Evolutionary conservation across 92 coral and sea anemone species (phyloP), one percentile per base, ranked within the genome.

Genomic region (Virgularia gustaviana): DNA sequence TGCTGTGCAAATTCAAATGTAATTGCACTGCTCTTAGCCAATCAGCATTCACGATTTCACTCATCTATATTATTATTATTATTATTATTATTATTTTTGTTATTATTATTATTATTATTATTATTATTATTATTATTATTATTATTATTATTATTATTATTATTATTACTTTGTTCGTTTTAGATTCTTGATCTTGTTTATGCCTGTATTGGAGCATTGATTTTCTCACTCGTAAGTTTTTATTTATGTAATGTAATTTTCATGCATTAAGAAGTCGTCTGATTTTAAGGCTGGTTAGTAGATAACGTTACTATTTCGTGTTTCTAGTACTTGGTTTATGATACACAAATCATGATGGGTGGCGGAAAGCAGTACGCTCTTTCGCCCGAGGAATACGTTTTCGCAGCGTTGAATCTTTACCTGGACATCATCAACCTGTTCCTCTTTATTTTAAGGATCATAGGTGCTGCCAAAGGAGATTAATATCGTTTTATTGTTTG

Each of bases 301-400:
- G n/a, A n/a, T n/a, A 41, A 9, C 9, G 47, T 41, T 41, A 41
- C 47, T 9, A 41, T 41, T 16, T 9, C 47, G 9, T 41, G 47
- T 41, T 86, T 86, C 31, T 78, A 92, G 98, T 92, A 92, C 90
- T 73, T 92, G 65, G 98, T 92, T 83, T 92, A 89, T 37, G 98
- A 92, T 78, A 92, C 98, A 8, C 98, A 92, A 87, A 87, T 89
- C 62, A 92, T 92, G 98, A 92, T 92, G 94, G 98, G 98, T 0
- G 98, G 98, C 18, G 96, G 98, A 41, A 92, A 92, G 66, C 85
- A 83, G 84, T 92, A 89, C 57, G 52, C 96, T 24, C 82, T 92
- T 45, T 92, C 98, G 1, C 96, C 98, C 4, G 98, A 92, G 43
- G 98, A 92, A 84, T 92, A 92, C 87, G 87, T 92, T 77, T 92